Base-by-base conservation (phyloP, 2,113 vertebrate genomes). In the Macrotis lagotis region DNA sequence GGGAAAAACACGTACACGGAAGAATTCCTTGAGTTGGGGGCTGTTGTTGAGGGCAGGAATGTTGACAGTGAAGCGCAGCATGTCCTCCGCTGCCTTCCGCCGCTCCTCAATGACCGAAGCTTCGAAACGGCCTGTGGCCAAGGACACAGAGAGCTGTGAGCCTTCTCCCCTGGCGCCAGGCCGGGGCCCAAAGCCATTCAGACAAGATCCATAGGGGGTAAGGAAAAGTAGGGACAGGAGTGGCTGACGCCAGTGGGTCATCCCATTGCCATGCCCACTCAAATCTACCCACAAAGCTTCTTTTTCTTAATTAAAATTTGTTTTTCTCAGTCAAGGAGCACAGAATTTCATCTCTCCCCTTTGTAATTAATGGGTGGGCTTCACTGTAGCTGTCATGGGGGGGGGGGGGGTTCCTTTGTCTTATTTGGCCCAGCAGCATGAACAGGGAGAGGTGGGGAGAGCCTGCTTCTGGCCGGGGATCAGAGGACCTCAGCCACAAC, bases 41-140 rank as follows among this genome's bases (percentile, higher is more conserved):
- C 99, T 99, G 96, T 99, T 99, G 98, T 99, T 99, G 50, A 99
- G 98, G 0, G 99, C 99, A 0, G 99, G 99, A 92, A 99, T 99
- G 92, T 96, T 98, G 44, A 99, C 98, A 0, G 99, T 98, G 96
- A 99, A 99, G 2, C 97, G 97, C 3, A 99, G 98, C 98, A 99
- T 98, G 96, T 95, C 97, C 96, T 99, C 99, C 0, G 99, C 98
- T 0, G 99, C 99, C n/a, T 98, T 98, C 12, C 99, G 98, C 92
- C 99, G 98, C 95, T 99, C 99, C 93, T 99, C 99, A 0, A 99
- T 99, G 97, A 99, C 99, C 0, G 98, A 97, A 37, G 98, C 98
- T 59, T 99, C 99, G 89, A 99, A 99, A 28, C 99, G 98, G 49
- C 99, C 99, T 99, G 95, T 25, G 89, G n/a, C 37, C 66, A 83